These are phyloP conservation scores for Cyphomyrus discorhynchus DNA, from an alignment of 2,113 vertebrate species.

Conservation along the genomic window DNA sequence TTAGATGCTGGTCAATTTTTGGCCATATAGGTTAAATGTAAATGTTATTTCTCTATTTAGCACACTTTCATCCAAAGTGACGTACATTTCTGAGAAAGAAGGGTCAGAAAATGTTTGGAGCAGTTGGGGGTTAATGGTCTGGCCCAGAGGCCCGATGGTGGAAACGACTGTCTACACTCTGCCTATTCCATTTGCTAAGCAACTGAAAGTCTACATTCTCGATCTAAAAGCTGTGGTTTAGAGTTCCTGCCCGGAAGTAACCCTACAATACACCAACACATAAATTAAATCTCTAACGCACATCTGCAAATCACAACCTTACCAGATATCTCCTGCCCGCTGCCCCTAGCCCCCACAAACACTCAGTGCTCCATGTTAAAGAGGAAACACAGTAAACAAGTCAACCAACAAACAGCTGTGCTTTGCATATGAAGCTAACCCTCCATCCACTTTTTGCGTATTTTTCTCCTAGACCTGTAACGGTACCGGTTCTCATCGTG, in stretches of 20 bases:
- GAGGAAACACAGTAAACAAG: not conserved
- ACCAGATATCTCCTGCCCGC: not conserved
- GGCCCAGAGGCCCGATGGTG: too few species aligned
- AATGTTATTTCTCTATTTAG: too few species aligned
- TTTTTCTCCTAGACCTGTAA: not conserved
- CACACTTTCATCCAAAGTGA: not conserved
- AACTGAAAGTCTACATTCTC: not conserved
- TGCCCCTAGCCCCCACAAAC: not conserved
- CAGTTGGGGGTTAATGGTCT: not conserved
- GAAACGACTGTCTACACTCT: too few species aligned
- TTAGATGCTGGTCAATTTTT: not conserved
- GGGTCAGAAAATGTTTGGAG: not conserved
- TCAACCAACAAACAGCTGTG: not conserved
- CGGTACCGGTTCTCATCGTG: too few species aligned
- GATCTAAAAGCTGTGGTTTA: not conserved
- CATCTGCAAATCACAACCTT: not conserved
- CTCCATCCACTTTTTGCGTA: not conserved
- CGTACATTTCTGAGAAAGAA: not conserved
- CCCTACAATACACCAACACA: not conserved
- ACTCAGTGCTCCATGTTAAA: not conserved
- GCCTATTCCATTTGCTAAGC: not conserved
- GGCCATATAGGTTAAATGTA: too few species aligned
- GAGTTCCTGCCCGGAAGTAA: not conserved
- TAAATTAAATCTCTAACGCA: not conserved
- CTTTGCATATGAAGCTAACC: not conserved